Conservation (phyloP, 2,888 invertebrate species). For the Diaprepes abbreviatus region DNA sequence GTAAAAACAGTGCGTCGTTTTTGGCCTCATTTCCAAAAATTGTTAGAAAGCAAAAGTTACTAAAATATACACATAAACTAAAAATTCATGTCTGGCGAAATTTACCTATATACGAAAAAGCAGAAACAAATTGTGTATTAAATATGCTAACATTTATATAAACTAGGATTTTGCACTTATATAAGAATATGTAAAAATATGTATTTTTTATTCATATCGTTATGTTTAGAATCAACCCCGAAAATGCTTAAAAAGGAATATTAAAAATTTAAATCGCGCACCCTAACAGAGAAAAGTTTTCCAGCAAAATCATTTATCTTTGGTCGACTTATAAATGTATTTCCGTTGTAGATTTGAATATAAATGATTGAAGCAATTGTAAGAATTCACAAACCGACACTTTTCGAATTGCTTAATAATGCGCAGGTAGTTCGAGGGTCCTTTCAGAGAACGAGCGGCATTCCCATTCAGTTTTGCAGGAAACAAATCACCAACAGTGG, state of each 20-base stretch:
- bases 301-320: constrained; percentile 49
- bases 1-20: too few species aligned
- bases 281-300: constrained; percentile 40
- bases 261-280: constrained; percentile 44
- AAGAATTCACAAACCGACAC: constrained; percentile 52
- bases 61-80: too few species aligned
- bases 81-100: too few species aligned
- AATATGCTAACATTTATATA: too few species aligned
- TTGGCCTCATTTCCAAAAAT: too few species aligned
- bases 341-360: constrained; percentile 52
- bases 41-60: too few species aligned
- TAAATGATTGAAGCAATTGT: constrained; percentile 52
- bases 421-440: constrained; percentile 46
- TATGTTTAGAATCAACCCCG: neutral
- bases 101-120: too few species aligned
- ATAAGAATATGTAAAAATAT: too few species aligned
- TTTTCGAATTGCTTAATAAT: constrained; percentile 49
- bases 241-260: constrained; percentile 24
- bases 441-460: constrained; percentile 25
- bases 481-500: constrained; percentile 62
- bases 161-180: too few species aligned
- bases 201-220: too few species aligned
- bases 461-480: constrained; percentile 56
- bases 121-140: too few species aligned
- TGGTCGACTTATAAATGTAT: constrained; percentile 52